Evolutionary conservation across 2,797 vertebrate species (phyloP).

Genomic region (Malacoctenus gilli): DNA sequence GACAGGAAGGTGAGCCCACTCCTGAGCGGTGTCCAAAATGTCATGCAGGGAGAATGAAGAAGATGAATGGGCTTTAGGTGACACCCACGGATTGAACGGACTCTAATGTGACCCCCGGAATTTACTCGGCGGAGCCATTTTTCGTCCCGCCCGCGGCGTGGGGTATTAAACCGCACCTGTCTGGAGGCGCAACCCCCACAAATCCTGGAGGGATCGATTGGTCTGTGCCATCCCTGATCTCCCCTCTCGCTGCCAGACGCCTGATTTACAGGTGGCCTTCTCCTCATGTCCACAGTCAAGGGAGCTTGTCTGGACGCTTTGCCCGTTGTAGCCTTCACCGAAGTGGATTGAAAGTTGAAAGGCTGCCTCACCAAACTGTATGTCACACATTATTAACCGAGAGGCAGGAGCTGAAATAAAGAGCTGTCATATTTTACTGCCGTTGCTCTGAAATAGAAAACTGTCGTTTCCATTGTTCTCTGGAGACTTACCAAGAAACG

Average conservation of each 20-base stretch:
- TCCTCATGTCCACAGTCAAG: conserved; percentile 38
- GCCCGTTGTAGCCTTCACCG: conserved; percentile 23
- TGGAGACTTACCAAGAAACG: too few species aligned
- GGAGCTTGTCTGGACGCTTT: conserved; percentile 29
- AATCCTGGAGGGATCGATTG: conserved; percentile 57
- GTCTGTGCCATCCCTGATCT: conserved; percentile 37
- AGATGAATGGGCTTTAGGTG: conserved; percentile 38
- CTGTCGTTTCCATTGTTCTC: not conserved
- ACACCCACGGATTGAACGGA: conserved; percentile 46
- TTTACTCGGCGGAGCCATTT: conserved; percentile 32
- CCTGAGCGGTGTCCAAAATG: conserved; percentile 23
- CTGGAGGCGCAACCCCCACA: conserved; percentile 43
- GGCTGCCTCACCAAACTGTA: conserved; percentile 16
- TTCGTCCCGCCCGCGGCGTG: conserved; percentile 30
- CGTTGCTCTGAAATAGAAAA: conserved; percentile 4
- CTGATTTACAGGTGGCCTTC: conserved; percentile 68
- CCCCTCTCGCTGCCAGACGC: conserved; percentile 1
- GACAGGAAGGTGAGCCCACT: conserved; percentile 45
- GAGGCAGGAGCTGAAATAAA: conserved; percentile 3
- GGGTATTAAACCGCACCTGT: conserved; percentile 56
- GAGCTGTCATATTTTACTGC: conserved; percentile 4
- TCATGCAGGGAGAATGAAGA: conserved; percentile 45
- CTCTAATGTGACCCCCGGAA: conserved; percentile 47
- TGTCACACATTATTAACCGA: conserved; percentile 22
- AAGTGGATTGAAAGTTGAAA: conserved; percentile 41